Base-by-base conservation (phyloP, 2,797 vertebrate species). In the Myotis myotis region DNA sequence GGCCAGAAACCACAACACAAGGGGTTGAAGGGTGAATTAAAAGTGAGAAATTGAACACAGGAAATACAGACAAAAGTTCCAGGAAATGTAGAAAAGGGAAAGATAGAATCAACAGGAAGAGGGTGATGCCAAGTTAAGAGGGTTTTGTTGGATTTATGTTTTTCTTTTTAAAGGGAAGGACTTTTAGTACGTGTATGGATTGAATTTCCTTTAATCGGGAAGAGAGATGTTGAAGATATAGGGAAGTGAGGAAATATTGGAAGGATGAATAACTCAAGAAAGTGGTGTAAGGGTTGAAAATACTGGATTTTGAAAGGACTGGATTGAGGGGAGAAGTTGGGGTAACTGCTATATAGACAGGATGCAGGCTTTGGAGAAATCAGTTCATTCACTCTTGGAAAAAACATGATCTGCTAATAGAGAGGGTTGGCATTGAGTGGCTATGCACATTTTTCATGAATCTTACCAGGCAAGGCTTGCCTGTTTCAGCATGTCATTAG, bases 401-500 rank as follows among this genome's bases (percentile, higher is more conserved):
- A 70, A 87, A 62, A 78, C 8, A 13, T 57, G n/a, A 53, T 76
- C 79, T 83, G 0, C 36, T 33, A 41, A 93, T 44, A 78, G 15
- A 4, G 33, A 41, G 19, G 3, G 2, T 5, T 66, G 70, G 13
- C 25, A 15, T 1, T 36, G n/a, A 71, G 22, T 79, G 38, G 68
- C 28, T 33, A 75, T 83, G 89, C 74, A 83, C 80, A 95, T 64
- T 47, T 82, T 92, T 89, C 53, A 51, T 78, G 95, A 95, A 22
- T 94, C 79, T 93, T 92, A 28, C 75, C 85, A 75, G 71, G 72
- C 87, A 80, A 64, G 25, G 47, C 88, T 71, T 95, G 70, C 38
- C 91, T 91, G 60, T 95, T 88, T 94, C 96, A 80, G 62, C 86
- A 9, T 97, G 96, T 96, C 87, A 96, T 96, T 94, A 89, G 8